Evolutionary conservation across 2,797 vertebrate species (phyloP).

Genomic region (Acrossocheilus wenchowensis): DNA sequence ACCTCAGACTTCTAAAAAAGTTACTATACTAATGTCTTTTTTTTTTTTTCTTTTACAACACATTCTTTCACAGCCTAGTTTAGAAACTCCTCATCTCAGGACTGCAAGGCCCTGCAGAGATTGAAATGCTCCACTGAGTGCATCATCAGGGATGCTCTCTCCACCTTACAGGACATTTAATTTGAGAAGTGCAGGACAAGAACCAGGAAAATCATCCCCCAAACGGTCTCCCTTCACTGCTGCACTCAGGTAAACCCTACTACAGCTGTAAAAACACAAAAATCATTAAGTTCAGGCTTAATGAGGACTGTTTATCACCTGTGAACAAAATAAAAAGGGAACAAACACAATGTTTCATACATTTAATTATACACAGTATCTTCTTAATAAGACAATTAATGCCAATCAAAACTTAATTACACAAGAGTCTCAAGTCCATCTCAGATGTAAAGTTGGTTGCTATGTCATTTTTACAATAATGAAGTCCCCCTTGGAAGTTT

Average conservation of each 20-base stretch:
- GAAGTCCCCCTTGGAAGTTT: background rate
- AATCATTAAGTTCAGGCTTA: background rate
- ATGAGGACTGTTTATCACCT: background rate
- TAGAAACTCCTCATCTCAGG: background rate
- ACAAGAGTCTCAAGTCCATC: background rate
- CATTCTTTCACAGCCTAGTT: background rate
- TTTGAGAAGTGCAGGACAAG: constrained; percentile 2
- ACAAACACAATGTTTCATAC: background rate
- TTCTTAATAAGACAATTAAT: background rate
- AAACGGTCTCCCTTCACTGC: background rate
- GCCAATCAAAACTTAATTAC: background rate
- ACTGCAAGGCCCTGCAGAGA: background rate
- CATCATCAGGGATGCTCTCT: background rate
- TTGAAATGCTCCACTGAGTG: background rate
- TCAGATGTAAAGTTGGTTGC: background rate
- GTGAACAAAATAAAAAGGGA: background rate
- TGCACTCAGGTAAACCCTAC: background rate
- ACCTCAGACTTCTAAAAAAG: background rate
- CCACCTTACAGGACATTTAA: background rate
- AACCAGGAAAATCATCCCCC: constrained; percentile 7
- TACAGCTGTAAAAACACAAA: background rate
- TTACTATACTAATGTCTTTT: background rate
- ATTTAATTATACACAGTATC: background rate
- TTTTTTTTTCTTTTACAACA: background rate
- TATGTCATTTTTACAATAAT: background rate